Evolutionary conservation across 1,140 invertebrate species (phyloP).

Genomic region (Drosophila carrolli): DNA sequence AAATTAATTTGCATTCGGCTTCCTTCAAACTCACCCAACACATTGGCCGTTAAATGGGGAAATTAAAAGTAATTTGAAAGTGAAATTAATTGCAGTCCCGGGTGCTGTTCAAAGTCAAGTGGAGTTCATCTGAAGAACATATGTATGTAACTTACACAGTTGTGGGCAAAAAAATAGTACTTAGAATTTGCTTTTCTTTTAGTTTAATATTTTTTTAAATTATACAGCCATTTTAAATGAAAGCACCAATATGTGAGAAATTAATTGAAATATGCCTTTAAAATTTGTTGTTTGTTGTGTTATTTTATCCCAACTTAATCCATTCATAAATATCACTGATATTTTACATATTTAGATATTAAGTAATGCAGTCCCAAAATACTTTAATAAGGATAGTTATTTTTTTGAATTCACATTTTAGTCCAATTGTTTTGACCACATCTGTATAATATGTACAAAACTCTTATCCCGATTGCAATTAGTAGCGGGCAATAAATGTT

Average conservation of each 20-base stretch:
- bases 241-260: too few species aligned
- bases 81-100: conserved; percentile 80
- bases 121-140: conserved; percentile 29
- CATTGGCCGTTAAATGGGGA: conserved; percentile 67
- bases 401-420: too few species aligned
- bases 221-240: too few species aligned
- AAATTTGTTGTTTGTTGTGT: too few species aligned
- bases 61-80: conserved; percentile 82
- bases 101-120: conserved; percentile 48
- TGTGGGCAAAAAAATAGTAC: background rate
- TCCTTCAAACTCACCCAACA: conserved; percentile 27
- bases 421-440: background rate
- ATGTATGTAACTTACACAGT: conserved; percentile 2
- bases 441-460: background rate
- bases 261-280: too few species aligned
- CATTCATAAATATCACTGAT: too few species aligned
- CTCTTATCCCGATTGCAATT: conserved; percentile 43
- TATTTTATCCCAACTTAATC: too few species aligned
- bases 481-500: conserved; percentile 35
- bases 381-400: too few species aligned
- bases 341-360: too few species aligned
- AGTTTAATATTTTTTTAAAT: too few species aligned
- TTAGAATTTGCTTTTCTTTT: background rate
- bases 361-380: too few species aligned
- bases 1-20: conserved; percentile 78